These are phyloP conservation scores for Apis mellifera DNA, from an alignment of 1,140 invertebrate species.

Conservation along the genomic window DNA sequence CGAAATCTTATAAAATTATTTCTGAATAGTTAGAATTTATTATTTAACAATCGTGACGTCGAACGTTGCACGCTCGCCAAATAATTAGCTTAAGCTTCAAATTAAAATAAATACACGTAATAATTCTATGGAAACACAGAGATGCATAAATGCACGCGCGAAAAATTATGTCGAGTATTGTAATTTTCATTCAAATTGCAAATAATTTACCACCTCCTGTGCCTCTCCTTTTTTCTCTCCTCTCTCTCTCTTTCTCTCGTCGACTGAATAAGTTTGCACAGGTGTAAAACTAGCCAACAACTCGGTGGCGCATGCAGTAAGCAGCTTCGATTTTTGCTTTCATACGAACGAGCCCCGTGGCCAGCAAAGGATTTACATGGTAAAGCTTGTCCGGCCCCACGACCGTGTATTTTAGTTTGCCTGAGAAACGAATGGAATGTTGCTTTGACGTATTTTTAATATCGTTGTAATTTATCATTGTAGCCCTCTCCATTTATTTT, in stretches of 20 bases:
- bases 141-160: not conserved
- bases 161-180: not conserved
- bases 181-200: constrained; percentile 14
- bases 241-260: not conserved
- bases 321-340: constrained; percentile 28
- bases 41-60: too few relatives aligned
- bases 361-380: constrained; percentile 9
- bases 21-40: too few relatives aligned
- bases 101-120: too few relatives aligned
- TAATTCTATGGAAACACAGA: not conserved
- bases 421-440: too few relatives aligned
- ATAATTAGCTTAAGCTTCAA: too few relatives aligned
- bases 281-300: constrained; percentile 25
- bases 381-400: not conserved
- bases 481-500: too few relatives aligned
- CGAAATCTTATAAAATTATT: too few relatives aligned
- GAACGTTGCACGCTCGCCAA: too few relatives aligned
- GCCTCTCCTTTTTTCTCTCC: not conserved
- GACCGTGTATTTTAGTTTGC: not conserved
- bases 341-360: not conserved
- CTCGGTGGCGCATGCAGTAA: not conserved
- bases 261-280: constrained; percentile 1
- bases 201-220: not conserved
- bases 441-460: constrained; percentile 10
- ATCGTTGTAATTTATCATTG: constrained; percentile 6